Evolutionary conservation across 2,113 vertebrate genomes (phyloP).

Genomic region (Dromiciops gliroides): DNA sequence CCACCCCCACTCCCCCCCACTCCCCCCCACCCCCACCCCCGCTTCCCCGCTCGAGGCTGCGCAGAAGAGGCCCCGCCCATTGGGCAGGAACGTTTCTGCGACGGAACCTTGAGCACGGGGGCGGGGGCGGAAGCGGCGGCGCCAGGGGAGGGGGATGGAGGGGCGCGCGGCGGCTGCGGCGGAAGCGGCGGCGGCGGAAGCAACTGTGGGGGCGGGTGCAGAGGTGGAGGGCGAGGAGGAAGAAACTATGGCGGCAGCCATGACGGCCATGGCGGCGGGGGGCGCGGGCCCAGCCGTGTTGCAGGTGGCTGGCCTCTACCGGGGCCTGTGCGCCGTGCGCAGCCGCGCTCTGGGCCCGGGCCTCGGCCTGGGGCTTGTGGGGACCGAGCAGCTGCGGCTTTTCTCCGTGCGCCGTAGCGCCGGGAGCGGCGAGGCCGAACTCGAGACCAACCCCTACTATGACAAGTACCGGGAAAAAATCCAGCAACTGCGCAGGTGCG

Average conservation of each 20-base stretch:
- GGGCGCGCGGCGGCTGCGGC: not conserved
- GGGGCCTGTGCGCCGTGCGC: slow-evolving; percentile 88
- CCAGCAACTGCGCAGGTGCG: slow-evolving; percentile 91
- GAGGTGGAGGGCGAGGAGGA: slow-evolving; percentile 22
- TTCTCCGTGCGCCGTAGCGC: slow-evolving; percentile 84
- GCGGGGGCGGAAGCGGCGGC: not conserved
- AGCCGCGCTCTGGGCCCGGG: slow-evolving; percentile 87
- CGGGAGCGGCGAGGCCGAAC: slow-evolving; percentile 64
- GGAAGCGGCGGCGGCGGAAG: not conserved
- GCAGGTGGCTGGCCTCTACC: slow-evolving; percentile 88
- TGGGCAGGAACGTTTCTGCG: slow-evolving; percentile 60
- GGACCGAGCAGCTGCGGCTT: slow-evolving; percentile 84
- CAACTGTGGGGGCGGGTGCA: not conserved
- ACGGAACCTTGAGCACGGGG: slow-evolving; percentile 50
- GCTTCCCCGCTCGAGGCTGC: not conserved
- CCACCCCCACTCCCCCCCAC: fast-evolving
- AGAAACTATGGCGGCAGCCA: slow-evolving; percentile 22
- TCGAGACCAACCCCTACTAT: slow-evolving; percentile 92
- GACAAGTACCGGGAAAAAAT: slow-evolving; percentile 93
- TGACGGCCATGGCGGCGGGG: not conserved
- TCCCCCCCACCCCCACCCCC: not conserved
- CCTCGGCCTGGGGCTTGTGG: slow-evolving; percentile 86
- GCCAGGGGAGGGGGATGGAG: slow-evolving; percentile 58
- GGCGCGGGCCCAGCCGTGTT: slow-evolving; percentile 67
- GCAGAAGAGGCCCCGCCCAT: not conserved